These are phyloP conservation scores for Acanthococcus lagerstroemiae DNA, from an alignment of 2,888 invertebrate genomes.

Conservation along the genomic window DNA sequence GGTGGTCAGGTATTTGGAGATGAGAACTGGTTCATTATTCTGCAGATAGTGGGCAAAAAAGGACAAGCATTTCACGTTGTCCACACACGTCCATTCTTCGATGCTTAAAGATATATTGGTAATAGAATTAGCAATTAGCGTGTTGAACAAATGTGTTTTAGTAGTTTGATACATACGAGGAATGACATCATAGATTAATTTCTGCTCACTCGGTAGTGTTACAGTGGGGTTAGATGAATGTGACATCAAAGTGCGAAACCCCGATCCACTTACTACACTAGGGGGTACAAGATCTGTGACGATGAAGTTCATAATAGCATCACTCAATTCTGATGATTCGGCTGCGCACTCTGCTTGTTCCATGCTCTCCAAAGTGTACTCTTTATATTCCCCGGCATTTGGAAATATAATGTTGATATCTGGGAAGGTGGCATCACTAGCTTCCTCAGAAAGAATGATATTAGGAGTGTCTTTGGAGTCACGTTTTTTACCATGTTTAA, in stretches of 20 bases:
- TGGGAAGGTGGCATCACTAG: constrained; percentile 38
- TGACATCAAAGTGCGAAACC: constrained; percentile 44
- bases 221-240: constrained; percentile 43
- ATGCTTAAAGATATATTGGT: constrained; percentile 43
- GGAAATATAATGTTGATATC: constrained; percentile 41
- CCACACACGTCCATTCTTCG: constrained; percentile 44
- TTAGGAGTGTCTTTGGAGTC: constrained; percentile 39
- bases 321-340: constrained; percentile 39
- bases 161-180: constrained; percentile 44
- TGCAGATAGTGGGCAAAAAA: constrained; percentile 35
- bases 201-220: constrained; percentile 36
- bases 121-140: constrained; percentile 33
- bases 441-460: constrained; percentile 42
- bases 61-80: constrained; percentile 42
- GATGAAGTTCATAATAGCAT: constrained; percentile 45
- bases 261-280: constrained; percentile 44
- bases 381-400: constrained; percentile 38
- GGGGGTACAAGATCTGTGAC: constrained; percentile 45
- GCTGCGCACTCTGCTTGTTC: neutral
- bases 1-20: constrained; percentile 43
- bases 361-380: neutral
- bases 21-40: constrained; percentile 40
- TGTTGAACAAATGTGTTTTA: constrained; percentile 34
- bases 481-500: neutral
- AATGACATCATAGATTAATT: constrained; percentile 45